Evolutionary conservation across 2,888 invertebrate species (phyloP), one percentile per base, ranked within the genome.

Genomic region (Dryobotodes eremita): DNA sequence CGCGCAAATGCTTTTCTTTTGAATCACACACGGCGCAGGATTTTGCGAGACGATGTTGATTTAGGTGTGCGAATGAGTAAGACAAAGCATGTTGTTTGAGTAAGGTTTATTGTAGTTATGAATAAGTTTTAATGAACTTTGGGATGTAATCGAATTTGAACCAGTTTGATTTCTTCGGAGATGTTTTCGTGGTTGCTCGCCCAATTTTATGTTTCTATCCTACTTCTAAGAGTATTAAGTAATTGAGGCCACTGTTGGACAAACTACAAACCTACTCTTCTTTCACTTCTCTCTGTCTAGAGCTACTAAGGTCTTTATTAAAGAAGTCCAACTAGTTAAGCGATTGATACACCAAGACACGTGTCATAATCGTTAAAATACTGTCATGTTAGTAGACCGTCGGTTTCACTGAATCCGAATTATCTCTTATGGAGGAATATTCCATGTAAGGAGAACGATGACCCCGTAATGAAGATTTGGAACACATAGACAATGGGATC

Each of bases 1-100:
- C 80, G 79, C 75, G 84, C 90, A 91, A 93, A 94, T 95, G 92
- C 91, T 91, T 93, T 92, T 90, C 92, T 91, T 93, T 94, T 95
- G 95, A 95, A 92, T 95, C 94, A 94, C 84, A 71, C 84, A 77
- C 73, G 77, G 73, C 20, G 65, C 71, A 82, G 85, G 79, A 83
- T 83, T 84, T 75, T 78, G 61, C 23, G 57, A 87, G 82, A 83
- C 76, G 76, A 75, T 79, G 76, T 68, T 66, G 71, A 66, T 61
- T 85, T 79, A 75, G 71, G 77, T 77, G 71, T 80, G 65, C 61
- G 75, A 61, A 74, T 82, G 69, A 68, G 71, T 80, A 73, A 75
- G 84, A 79, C 75, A 84, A 81, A 85, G 71, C 62, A 53, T 36
- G 46, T 65, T 69, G 26, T 73, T 72, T 66, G 53, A 50, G 15